Conservation (phyloP, 2,113 vertebrate genomes). For the Gymnogyps californianus region DNA sequence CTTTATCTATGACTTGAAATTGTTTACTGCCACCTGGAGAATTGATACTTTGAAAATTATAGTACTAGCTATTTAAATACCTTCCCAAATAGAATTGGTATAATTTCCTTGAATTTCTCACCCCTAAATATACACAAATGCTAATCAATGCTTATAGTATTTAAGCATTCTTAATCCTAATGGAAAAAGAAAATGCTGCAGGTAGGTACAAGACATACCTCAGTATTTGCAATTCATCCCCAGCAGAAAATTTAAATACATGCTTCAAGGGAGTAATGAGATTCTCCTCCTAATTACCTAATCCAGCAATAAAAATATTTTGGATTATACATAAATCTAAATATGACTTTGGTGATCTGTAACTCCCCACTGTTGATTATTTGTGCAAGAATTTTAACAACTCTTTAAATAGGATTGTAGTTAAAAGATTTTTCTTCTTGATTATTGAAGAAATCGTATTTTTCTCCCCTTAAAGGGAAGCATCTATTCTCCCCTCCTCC, state of each 20-base stretch:
- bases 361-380: neutral
- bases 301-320: neutral
- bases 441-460: neutral
- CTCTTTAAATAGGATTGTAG: neutral
- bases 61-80: neutral
- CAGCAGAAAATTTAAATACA: slow-evolving; percentile 4
- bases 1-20: neutral
- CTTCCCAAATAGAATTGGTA: neutral
- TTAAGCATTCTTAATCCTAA: slow-evolving; percentile 14
- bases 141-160: neutral
- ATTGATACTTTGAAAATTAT: neutral
- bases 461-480: neutral
- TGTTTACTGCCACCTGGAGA: neutral
- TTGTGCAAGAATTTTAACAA: neutral
- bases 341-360: neutral
- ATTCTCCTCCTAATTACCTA: slow-evolving; percentile 18
- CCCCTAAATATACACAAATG: neutral
- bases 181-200: neutral
- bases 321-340: neutral
- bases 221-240: neutral
- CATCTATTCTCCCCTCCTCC: neutral
- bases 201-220: neutral
- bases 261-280: neutral
- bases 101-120: neutral
- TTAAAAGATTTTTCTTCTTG: neutral